Evolutionary conservation across 1,140 invertebrate genomes (phyloP), one percentile per base, ranked within the genome.

Genomic region (Brachionus calyciflorus): DNA sequence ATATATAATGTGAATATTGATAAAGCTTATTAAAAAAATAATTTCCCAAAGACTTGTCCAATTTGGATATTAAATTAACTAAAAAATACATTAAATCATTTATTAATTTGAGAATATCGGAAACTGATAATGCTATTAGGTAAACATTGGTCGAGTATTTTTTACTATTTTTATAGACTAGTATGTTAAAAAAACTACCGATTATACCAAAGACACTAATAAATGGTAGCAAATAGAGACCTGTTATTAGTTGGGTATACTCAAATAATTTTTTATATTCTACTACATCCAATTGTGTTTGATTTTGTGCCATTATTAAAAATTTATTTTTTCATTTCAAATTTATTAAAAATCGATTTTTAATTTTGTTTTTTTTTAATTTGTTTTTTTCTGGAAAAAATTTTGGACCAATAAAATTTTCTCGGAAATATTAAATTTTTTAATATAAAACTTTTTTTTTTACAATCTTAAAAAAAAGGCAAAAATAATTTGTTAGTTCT

Each of bases 121-220:
- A 89, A 37, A 90, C 87, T 44, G 91, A 91, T 77, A 92, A 81
- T 0, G 90, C 90, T 70, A 89, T 89, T 79, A 92, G 84, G 83
- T 91, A 92, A 78, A 82, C 82, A 83, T 91, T 91, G 46, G 91
- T 92, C 26, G 90, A 90, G 63, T 88, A 88, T 55, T 89, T 83
- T 90, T 91, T 91, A 53, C 89, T 87, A 77, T 88, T 84, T 77
- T 90, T 86, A 69, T 89, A 90, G 76, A 92, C 90, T 78, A 91
- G 87, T 65, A 92, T 88, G 44, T 90, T 90, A 21, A 91, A 85
- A 28, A 87, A 83, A 83, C 91, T 92, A 48, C 90, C 90, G 69
- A 90, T 82, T 26, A 91, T 85, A 73, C 91, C 91, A 49, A 91
- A 86, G 77, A 89, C 84, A 79, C 90, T 87, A 77, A 91, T 86